Evolutionary conservation across 2,888 invertebrate genomes (phyloP).

Genomic region (Tethea ocularis): DNA sequence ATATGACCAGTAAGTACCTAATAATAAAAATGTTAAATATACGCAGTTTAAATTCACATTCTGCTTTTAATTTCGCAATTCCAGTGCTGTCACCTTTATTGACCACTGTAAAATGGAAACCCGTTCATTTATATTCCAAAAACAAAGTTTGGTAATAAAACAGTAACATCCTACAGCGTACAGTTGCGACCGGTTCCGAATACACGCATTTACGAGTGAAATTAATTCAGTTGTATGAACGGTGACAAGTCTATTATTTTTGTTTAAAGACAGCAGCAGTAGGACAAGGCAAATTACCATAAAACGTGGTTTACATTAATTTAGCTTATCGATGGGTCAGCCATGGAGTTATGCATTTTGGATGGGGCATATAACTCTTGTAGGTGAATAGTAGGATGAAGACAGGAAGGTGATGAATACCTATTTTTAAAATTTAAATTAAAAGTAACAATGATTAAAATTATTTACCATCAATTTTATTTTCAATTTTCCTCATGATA

Average conservation of each 20-base stretch:
- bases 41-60: not conserved
- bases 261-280: conserved; percentile 46
- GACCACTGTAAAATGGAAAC: conserved; percentile 1
- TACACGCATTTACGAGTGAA: conserved; percentile 56
- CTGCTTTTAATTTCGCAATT: not conserved
- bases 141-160: conserved; percentile 29
- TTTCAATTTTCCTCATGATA: no score
- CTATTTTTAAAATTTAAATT: no score
- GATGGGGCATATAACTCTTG: conserved; percentile 21
- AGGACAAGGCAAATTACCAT: conserved; percentile 52
- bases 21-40: not conserved
- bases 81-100: not conserved
- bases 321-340: conserved; percentile 54
- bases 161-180: conserved; percentile 31
- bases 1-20: not conserved
- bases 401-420: no score
- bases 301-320: conserved; percentile 62
- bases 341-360: conserved; percentile 18
- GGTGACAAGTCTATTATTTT: conserved; percentile 65
- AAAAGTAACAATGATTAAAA: no score
- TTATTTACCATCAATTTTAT: no score
- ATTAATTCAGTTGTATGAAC: conserved; percentile 51
- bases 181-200: conserved; percentile 33
- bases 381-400: no score
- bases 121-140: conserved; percentile 8